Evolutionary conservation across 2,113 vertebrate genomes (phyloP), one percentile per base, ranked within the genome.

Genomic region (Xiphophorus hellerii): DNA sequence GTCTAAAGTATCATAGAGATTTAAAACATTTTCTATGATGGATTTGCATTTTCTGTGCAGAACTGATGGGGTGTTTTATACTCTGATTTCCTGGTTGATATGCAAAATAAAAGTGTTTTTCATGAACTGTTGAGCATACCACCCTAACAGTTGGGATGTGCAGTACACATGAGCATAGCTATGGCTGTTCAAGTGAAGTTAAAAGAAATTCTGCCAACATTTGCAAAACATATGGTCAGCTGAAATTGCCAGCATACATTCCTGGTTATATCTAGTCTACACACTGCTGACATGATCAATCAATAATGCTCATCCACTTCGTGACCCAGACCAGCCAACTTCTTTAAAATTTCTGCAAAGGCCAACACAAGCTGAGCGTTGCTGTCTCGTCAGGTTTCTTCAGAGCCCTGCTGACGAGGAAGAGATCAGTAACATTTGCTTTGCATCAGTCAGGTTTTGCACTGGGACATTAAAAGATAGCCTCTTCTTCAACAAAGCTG

Each of bases 11-110:
- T 73, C 7, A 9, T 22, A 25, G 22, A 54, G 20, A 6, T 7
- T 89, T 81, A 86, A 87, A 51, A 69, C 29, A 76, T 84, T 87
- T 90, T 89, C 76, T 76, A 89, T 86, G 80, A 83, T 88, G 73
- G 87, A 86, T 74, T 76, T 62, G 68, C 67, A 69, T 64, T 63
- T 69, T 66, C 70, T 82, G 73, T 79, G 33, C 74, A 82, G 75
- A 33, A 27, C 7, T 78, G 78, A 71, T 71, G 62, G 27, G 30
- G 25, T 0, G 0, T 39, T 60, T 79, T 29, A 48, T 37, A 9
- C 44, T 35, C 42, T 4, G 22, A 13, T 29, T 66, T 80, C 51
- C 62, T 75, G 51, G 66, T 66, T 25, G 33, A 71, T 70, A 20
- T 37, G n/a, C 31, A 44, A 37, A n/a, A 15, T 44, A 73, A 79